A percentile compares a stretch with the other conserved stretches of the same genome.
Evolutionary conservation across 2,113 vertebrate genomes (phyloP).

Genomic region (Menura novaehollandiae): DNA sequence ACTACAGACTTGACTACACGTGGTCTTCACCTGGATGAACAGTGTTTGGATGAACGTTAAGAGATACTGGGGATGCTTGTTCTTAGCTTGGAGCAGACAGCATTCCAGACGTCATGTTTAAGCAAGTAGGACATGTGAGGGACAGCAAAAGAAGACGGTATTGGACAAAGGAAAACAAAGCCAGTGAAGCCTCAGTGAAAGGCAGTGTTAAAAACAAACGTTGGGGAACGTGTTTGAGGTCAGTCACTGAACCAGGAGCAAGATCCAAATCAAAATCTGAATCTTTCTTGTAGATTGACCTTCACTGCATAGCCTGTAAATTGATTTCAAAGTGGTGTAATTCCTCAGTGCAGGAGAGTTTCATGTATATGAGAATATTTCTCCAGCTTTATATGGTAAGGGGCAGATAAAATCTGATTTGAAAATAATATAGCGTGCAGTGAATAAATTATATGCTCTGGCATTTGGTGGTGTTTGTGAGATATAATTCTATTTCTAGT

Average conservation of each 20-base stretch:
- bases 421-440: slow-evolving; percentile 29
- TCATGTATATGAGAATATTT: neutral
- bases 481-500: slow-evolving; percentile 55
- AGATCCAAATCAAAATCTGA: neutral
- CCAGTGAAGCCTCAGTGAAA: neutral
- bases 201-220: neutral
- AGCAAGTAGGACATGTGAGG: neutral
- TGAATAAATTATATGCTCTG: slow-evolving; percentile 21
- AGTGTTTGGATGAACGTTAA: neutral
- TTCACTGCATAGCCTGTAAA: neutral
- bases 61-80: neutral
- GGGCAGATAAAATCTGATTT: slow-evolving; percentile 18
- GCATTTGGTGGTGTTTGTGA: slow-evolving; percentile 54
- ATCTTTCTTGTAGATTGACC: neutral
- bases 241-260: neutral
- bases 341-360: neutral
- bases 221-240: neutral
- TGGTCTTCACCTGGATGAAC: neutral
- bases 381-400: slow-evolving; percentile 14
- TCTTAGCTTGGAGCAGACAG: neutral
- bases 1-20: neutral
- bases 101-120: neutral
- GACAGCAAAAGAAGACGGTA: neutral
- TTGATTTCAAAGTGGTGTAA: neutral
- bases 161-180: neutral